These are phyloP conservation scores for Agrochola macilenta DNA, from an alignment of 2,888 invertebrate genomes.

Conservation along the genomic window DNA sequence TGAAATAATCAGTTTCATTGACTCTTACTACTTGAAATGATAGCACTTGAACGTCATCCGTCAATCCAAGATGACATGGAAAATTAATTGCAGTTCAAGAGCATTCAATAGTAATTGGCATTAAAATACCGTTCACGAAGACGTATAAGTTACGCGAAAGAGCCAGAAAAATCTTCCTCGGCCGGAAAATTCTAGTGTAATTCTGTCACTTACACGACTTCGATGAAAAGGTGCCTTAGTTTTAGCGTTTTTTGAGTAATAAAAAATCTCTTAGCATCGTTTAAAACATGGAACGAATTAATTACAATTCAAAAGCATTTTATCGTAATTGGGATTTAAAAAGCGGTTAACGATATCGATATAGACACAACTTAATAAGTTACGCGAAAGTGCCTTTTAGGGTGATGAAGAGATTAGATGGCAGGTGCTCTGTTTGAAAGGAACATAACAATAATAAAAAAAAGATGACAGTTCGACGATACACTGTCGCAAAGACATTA, in stretches of 20 bases:
- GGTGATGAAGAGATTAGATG: no score
- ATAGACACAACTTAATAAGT: no score
- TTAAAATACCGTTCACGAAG: background rate
- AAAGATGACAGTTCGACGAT: no score
- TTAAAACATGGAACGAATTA: no score
- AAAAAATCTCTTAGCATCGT: background rate
- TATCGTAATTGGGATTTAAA: no score
- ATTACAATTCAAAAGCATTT: no score
- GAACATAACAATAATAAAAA: no score
- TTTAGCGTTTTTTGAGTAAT: background rate
- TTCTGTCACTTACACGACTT: background rate
- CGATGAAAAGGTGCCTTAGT: background rate
- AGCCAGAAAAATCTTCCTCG: background rate
- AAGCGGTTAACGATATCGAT: no score
- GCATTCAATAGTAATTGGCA: slow-evolving; percentile 8
- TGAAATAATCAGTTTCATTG: slow-evolving; percentile 43
- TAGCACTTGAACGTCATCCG: slow-evolving; percentile 34
- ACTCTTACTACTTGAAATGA: slow-evolving; percentile 34
- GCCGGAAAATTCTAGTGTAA: background rate
- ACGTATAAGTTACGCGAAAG: background rate
- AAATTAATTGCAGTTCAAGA: slow-evolving; percentile 51
- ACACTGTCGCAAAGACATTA: no score
- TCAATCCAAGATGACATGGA: slow-evolving; percentile 30
- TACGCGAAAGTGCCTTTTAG: no score
- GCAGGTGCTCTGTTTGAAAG: no score